Percentiles rank a stretch among this genome's conserved stretches.
phyloP scores from a whole-genome alignment of 2,113 vertebrate genomes.

The Girardinichthys multiradiatus region DNA sequence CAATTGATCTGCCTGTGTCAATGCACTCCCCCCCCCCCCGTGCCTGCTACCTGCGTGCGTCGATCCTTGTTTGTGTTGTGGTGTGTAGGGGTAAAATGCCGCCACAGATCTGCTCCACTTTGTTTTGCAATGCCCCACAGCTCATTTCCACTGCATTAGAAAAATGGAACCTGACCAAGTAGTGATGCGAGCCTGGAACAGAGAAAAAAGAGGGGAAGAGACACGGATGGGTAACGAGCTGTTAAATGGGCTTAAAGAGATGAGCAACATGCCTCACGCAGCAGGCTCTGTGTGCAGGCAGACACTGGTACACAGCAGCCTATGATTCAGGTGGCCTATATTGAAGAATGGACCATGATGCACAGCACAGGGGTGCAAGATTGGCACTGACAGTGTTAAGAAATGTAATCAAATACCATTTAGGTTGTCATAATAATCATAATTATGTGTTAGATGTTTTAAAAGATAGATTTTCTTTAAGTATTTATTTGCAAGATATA shows the following conservation, averaged over 20 bases:
- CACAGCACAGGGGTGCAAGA: not conserved
- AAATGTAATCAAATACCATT: no score
- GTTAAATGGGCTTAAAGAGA: slow-evolving; percentile 77
- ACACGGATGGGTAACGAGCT: slow-evolving; percentile 68
- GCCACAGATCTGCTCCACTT: slow-evolving; percentile 53
- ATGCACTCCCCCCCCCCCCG: not conserved
- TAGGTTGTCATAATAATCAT: no score
- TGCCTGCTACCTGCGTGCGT: slow-evolving; percentile 9
- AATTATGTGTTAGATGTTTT: not conserved
- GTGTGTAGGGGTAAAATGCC: slow-evolving; percentile 37
- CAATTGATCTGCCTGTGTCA: slow-evolving; percentile 31
- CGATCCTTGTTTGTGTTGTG: slow-evolving; percentile 38
- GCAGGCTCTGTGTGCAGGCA: slow-evolving; percentile 38
- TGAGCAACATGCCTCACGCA: slow-evolving; percentile 57
- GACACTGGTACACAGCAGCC: not conserved
- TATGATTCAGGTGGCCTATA: not conserved
- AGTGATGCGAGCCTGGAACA: slow-evolving; percentile 55
- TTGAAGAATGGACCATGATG: not conserved
- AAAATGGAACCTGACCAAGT: slow-evolving; percentile 74
- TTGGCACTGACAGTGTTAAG: no score
- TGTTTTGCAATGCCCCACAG: slow-evolving; percentile 56
- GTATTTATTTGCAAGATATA: not conserved
- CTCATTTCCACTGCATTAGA: slow-evolving; percentile 77
- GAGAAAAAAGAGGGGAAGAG: slow-evolving; percentile 28
- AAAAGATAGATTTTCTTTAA: no score